Base-by-base conservation (phyloP, 1,140 invertebrate genomes). In the Platorchestia sp. region DNA sequence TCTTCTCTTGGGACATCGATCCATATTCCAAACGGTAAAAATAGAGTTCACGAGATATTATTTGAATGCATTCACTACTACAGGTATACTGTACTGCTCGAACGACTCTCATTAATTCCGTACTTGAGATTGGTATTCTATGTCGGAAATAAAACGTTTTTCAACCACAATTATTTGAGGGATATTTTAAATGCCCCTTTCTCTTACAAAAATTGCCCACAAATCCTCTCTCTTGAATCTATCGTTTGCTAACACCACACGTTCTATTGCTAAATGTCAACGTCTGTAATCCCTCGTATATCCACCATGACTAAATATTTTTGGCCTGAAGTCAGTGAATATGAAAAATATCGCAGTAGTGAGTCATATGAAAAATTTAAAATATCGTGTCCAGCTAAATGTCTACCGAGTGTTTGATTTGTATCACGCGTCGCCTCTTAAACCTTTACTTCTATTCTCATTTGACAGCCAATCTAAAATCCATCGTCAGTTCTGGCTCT, bases 401-500 rank as follows among this genome's bases (percentile, higher is more conserved):
- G 59, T 75, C 59, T 75, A 3, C 27, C 36, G 14, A 75, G 14
- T 75, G 59, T 75, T 75, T 3, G 59, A 75, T 75, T 75, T 75
- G 14, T 75, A 22, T 75, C 10, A 75, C 59, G 59, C 36, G 59
- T 75, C 59, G 36, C 59, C 36, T 75, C 59, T 75, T 10, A 75
- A 75, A 36, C 59, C 59, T 75, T 75, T 75, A 36, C 59, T 19
- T 75, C 59, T 27, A 75, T 75, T 75, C 59, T 75, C 27, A 10
- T 75, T 75, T 27, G 59, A 75, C 59, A 75, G 59, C 59, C 59
- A 75, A 75, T 75, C 59, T 75, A 75, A 75, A 75, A 75, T 75
- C 27, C 59, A 75, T 75, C 10, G 59, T 27, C 14, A 75, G 59
- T 36, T 75, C 59, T 75, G 59, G 27, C 3, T 75, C 59, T 75